Evolutionary conservation across 2,888 invertebrate genomes (phyloP), one percentile per base, ranked within the genome.

Genomic region (Sylvicola cinctus): DNA sequence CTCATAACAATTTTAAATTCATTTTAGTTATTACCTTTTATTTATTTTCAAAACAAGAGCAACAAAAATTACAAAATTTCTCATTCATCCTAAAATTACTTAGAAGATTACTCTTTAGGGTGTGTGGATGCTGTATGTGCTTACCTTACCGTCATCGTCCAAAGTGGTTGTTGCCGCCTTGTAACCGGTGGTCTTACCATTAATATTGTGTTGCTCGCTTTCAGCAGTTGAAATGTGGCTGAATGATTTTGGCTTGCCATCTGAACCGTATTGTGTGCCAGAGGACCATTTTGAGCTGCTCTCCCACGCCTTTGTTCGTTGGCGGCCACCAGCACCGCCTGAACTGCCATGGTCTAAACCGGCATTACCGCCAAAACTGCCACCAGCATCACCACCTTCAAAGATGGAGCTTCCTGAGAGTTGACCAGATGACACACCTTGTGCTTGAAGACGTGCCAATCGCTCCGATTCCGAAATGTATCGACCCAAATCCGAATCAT

Each of bases 131-230:
- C 64, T 63, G 50, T 67, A 66, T 41, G 62, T 63, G 41, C 63
- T 60, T 25, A 69, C 46, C 51, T 67, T 70, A 42, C 73, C 73
- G 43, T 72, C 68, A 46, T 72, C 68, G 43, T 71, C 70, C 10
- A 70, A 55, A 3, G 66, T 65, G 11, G 70, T 64, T 11, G 65
- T 59, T 10, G 70, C 65, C 30, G 59, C 55, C 39, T 65, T 66
- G 44, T 57, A 64, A 16, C 60, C 59, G 8, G 50, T 49, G 15
- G 59, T 58, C 42, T 64, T 61, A 23, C 72, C 72, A 49, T 70
- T 62, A 23, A 65, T 50, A 39, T 64, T 60, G 31, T 47, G 47
- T 30, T 50, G 48, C 45, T 58, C 58, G 39, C 51, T 49, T 45
- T 58, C 57, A 16, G 54, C 58, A 13, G 57, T 58, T 29, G 57